These are phyloP conservation scores for Dysmachus trigonus DNA, from an alignment of 2,888 invertebrate species.

Conservation along the genomic window DNA sequence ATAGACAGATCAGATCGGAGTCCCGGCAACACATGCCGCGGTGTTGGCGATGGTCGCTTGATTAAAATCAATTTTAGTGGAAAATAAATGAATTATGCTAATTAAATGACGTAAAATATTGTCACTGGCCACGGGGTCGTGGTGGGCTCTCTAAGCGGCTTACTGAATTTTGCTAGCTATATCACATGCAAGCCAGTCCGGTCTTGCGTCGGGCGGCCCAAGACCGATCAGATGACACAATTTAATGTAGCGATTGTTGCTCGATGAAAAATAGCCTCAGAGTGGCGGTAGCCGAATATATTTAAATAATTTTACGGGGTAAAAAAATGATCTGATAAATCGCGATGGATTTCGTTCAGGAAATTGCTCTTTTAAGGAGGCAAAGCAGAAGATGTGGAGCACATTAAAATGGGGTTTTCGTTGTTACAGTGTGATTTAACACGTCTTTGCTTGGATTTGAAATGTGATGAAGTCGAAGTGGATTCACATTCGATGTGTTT, in stretches of 20 bases:
- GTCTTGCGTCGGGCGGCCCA: background rate
- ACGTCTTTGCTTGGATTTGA: background rate
- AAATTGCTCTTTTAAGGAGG: background rate
- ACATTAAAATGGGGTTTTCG: background rate
- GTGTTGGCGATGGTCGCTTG: slow-evolving; percentile 28
- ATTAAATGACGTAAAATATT: slow-evolving; percentile 38
- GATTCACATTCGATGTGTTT: too few relatives aligned
- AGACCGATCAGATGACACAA: background rate
- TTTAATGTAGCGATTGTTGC: background rate
- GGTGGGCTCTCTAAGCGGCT: background rate
- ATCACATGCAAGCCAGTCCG: background rate
- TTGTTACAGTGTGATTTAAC: background rate
- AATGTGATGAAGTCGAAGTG: too few relatives aligned
- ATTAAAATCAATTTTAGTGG: slow-evolving; percentile 40
- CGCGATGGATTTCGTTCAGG: background rate
- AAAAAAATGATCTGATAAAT: background rate
- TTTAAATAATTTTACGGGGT: background rate
- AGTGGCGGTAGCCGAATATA: background rate
- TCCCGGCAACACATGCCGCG: background rate
- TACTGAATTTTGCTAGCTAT: background rate
- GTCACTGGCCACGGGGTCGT: background rate
- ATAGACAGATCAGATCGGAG: slow-evolving; percentile 12
- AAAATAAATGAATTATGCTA: slow-evolving; percentile 39
- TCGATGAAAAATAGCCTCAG: background rate
- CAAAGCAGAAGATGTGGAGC: background rate